Evolutionary conservation across 2,797 vertebrate genomes (phyloP).

Genomic region (Gymnopithys bicolor): DNA sequence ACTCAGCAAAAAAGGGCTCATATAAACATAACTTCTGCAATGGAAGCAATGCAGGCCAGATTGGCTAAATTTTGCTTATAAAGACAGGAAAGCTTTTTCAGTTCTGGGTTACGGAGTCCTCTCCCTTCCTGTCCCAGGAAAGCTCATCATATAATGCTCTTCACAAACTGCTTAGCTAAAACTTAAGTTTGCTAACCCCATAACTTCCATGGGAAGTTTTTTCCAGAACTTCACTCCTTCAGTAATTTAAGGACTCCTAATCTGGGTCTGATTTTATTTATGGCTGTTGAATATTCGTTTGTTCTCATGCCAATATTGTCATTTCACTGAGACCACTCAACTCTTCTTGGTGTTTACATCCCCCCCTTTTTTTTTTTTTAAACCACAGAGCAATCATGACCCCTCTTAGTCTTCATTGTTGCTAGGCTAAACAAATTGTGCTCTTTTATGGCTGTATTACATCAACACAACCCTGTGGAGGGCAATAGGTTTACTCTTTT

Average conservation of each 20-base stretch:
- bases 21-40: not conserved
- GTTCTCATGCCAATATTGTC: slow-evolving; percentile 20
- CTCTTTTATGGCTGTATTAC: slow-evolving; percentile 50
- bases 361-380: not conserved
- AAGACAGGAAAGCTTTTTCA: not conserved
- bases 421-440: slow-evolving; percentile 61
- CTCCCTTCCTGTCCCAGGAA: not conserved
- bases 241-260: not conserved
- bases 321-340: slow-evolving; percentile 29
- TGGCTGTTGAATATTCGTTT: not conserved
- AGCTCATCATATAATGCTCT: not conserved
- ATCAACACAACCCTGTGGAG: slow-evolving; percentile 39
- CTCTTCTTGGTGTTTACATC: not conserved
- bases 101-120: not conserved
- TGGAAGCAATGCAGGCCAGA: not conserved
- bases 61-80: not conserved
- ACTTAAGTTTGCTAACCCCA: not conserved
- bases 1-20: not conserved
- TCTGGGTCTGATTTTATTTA: not conserved
- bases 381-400: not conserved
- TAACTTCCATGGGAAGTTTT: not conserved
- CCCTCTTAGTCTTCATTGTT: slow-evolving; percentile 45
- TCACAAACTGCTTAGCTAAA: not conserved
- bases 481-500: slow-evolving; percentile 58
- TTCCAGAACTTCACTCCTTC: not conserved